phyloP scores from a whole-genome alignment of 2,888 invertebrate genomes.

The Athalia circularis region DNA sequence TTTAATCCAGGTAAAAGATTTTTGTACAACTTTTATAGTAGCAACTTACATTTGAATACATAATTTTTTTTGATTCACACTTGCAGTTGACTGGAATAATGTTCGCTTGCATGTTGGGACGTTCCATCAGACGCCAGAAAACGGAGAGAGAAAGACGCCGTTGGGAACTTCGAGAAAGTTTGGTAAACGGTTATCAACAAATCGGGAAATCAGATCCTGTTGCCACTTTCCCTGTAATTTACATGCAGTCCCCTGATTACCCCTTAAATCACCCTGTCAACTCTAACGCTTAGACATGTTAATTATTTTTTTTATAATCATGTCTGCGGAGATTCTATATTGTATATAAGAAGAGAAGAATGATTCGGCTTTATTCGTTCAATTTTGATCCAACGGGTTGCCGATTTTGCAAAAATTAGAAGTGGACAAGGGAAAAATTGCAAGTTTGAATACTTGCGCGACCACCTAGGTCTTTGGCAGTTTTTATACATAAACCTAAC shows the following conservation, averaged over 20 bases:
- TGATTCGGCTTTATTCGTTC: background rate
- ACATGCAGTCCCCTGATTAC: slow-evolving; percentile 63
- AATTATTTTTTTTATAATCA: slow-evolving; percentile 48
- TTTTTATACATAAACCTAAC: too few species aligned
- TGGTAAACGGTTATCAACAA: slow-evolving; percentile 74
- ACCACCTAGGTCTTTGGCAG: too few species aligned
- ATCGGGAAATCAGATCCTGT: slow-evolving; percentile 69
- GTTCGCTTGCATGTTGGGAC: slow-evolving; percentile 92
- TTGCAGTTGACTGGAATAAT: slow-evolving; percentile 88
- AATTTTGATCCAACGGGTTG: too few species aligned
- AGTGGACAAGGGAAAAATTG: too few species aligned
- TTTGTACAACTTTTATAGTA: background rate
- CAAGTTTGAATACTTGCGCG: too few species aligned
- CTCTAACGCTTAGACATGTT: slow-evolving; percentile 5
- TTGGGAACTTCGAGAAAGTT: slow-evolving; percentile 81
- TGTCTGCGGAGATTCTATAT: background rate
- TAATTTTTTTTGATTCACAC: slow-evolving; percentile 56
- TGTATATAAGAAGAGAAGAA: background rate
- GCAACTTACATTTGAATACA: background rate
- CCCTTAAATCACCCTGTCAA: slow-evolving; percentile 52
- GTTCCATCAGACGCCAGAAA: slow-evolving; percentile 87
- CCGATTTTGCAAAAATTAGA: too few species aligned
- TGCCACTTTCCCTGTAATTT: slow-evolving; percentile 67
- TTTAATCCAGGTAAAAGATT: slow-evolving; percentile 81
- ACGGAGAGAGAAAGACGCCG: slow-evolving; percentile 82